Evolutionary conservation across 2,797 vertebrate genomes (phyloP).

Genomic region (Crocidura indochinensis): DNA sequence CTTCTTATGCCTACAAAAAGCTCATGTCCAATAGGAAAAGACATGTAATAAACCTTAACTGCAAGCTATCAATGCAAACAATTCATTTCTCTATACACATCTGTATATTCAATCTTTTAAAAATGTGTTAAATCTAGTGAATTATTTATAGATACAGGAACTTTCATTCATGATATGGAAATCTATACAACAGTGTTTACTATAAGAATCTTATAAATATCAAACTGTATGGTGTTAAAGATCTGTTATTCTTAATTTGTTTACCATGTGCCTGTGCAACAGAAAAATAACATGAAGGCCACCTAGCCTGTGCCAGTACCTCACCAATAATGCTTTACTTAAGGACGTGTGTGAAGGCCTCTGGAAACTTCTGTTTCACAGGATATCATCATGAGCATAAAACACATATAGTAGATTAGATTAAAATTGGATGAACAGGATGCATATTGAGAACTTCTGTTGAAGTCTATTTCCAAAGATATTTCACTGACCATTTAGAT

Average conservation of each 20-base stretch:
- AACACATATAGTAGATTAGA: constrained; percentile 61
- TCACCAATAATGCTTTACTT: constrained; percentile 40
- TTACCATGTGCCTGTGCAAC: constrained; percentile 78
- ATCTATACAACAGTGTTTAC: constrained; percentile 82
- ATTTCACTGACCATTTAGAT: constrained; percentile 79
- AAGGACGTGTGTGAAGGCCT: constrained; percentile 49
- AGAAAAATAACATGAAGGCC: constrained; percentile 44
- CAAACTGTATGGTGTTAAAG: constrained; percentile 76
- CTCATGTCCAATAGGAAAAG: constrained; percentile 53
- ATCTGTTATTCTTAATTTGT: constrained; percentile 75
- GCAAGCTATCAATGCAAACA: constrained; percentile 79
- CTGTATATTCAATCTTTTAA: constrained; percentile 71
- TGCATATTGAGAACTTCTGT: constrained; percentile 61
- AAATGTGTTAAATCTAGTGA: constrained; percentile 36
- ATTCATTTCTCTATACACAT: constrained; percentile 66
- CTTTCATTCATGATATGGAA: constrained; percentile 79
- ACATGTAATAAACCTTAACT: constrained; percentile 71
- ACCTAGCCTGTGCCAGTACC: constrained; percentile 58
- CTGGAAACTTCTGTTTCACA: constrained; percentile 70
- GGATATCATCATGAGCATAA: constrained; percentile 69
- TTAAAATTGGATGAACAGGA: constrained; percentile 63
- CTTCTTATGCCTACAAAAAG: constrained; percentile 62
- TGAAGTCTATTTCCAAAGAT: constrained; percentile 88
- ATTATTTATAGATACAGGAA: constrained; percentile 70
- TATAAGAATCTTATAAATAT: constrained; percentile 72